Conservation (phyloP, 1,140 invertebrate species). For the Hylaeus volcanicus region DNA sequence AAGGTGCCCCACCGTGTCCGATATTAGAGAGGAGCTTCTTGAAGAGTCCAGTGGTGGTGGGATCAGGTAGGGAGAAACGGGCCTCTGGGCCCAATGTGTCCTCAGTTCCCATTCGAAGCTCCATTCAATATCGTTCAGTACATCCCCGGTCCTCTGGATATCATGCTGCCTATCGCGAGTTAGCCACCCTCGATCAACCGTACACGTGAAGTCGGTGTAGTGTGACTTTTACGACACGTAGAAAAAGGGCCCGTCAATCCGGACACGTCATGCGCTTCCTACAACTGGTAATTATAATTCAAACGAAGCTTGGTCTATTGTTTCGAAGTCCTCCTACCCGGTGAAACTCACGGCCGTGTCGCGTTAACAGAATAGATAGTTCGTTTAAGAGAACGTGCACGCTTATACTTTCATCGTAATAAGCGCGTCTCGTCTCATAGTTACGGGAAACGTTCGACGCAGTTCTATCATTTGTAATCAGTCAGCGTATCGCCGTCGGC, state of each 20-base stretch:
- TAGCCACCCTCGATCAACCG: slow-evolving; percentile 53
- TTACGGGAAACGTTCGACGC: slow-evolving; percentile 31
- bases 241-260: slow-evolving; percentile 1
- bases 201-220: slow-evolving; percentile 62
- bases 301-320: not conserved
- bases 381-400: slow-evolving; percentile 15
- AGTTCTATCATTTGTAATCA: slow-evolving; percentile 60
- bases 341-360: slow-evolving; percentile 21
- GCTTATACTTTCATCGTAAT: slow-evolving; percentile 65
- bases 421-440: slow-evolving; percentile 40
- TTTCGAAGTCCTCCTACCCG: not conserved
- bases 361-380: slow-evolving; percentile 5
- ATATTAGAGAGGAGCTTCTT: slow-evolving; percentile 79
- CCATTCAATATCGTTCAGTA: slow-evolving; percentile 64
- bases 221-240: slow-evolving; percentile 23
- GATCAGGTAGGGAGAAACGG: slow-evolving; percentile 71
- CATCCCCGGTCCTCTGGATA: slow-evolving; percentile 60
- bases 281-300: slow-evolving; percentile 68
- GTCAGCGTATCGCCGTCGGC: slow-evolving; percentile 58
- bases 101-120: slow-evolving; percentile 74
- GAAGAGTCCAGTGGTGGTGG: slow-evolving; percentile 68
- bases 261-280: slow-evolving; percentile 65
- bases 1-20: slow-evolving; percentile 75
- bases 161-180: slow-evolving; percentile 69
- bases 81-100: slow-evolving; percentile 72